These are phyloP conservation scores for Potorous gilbertii DNA, from an alignment of 2,797 vertebrate genomes.

Conservation along the genomic window DNA sequence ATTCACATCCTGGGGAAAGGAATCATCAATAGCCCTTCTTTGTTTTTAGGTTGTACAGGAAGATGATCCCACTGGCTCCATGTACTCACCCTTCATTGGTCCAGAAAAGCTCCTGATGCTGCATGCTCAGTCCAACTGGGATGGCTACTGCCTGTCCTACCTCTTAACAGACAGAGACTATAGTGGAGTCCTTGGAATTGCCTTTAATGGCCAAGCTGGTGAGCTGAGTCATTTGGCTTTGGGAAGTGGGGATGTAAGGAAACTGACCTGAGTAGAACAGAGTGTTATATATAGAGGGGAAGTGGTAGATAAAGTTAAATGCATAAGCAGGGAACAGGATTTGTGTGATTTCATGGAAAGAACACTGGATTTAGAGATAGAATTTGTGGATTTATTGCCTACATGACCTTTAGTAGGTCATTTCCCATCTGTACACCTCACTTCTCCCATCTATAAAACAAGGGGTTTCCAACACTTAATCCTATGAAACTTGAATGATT, in stretches of 20 bases:
- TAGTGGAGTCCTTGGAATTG: slow-evolving; percentile 88
- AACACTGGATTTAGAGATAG: neutral
- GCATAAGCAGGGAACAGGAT: neutral
- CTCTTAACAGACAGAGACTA: slow-evolving; percentile 90
- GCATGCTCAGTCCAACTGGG: slow-evolving; percentile 87
- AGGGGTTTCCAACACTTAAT: neutral
- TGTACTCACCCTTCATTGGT: slow-evolving; percentile 84
- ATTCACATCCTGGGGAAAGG: neutral
- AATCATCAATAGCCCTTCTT: neutral
- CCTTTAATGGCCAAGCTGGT: slow-evolving; percentile 89
- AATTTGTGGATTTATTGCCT: neutral
- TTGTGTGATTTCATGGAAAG: neutral
- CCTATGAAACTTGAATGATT: neutral
- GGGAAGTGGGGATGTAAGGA: neutral
- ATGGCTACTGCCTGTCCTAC: slow-evolving; percentile 89
- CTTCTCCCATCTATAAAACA: neutral
- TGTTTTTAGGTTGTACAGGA: slow-evolving; percentile 81
- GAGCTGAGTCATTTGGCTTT: slow-evolving; percentile 51
- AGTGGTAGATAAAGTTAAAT: neutral
- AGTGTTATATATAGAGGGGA: neutral
- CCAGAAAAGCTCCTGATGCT: slow-evolving; percentile 89
- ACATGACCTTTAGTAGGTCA: neutral
- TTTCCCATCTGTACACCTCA: neutral
- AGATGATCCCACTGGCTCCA: slow-evolving; percentile 78
- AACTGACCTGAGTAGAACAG: neutral